Base-by-base conservation (phyloP, 1,140 invertebrate species). In the Branchinecta lindahli region DNA sequence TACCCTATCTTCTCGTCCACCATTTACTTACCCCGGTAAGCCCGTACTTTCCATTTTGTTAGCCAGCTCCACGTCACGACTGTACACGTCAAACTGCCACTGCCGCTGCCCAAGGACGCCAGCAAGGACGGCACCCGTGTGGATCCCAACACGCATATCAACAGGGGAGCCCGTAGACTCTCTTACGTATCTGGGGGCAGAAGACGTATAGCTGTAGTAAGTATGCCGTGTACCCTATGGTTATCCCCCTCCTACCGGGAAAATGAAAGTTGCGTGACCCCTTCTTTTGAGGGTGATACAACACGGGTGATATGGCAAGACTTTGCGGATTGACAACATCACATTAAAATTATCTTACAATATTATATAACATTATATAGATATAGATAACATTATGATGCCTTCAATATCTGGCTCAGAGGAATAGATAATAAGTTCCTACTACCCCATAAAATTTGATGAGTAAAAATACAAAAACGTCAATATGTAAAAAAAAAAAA, bases 31-130 rank as follows among this genome's bases (percentile, higher is more conserved):
- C 94, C 95, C 95, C 5, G 95, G 92, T 79, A 90, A 86, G 47
- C 96, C 96, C 71, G 90, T 92, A 78, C 92, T 94, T 81, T 99
- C 96, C 94, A 98, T 98, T 81, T 97, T 96, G 79, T 98, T 98
- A 9, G 96, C 96, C 65, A 98, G 81, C 75, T 94, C 94, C 7
- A 98, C 96, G 78, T 98, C 96, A 76, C 96, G 90, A 71, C 91
- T 93, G 79, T 97, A 98, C 45, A 99, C 92, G 76, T 99, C 96
- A 80, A 96, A 98, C 80, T 98, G 95, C 95, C 95, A 98, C 77
- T 98, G 96, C 45, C 91, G 81, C 75, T 97, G 91, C 0, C 96
- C 96, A 61, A 98, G 82, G 20, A 99, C 94, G 0, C 96, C 96
- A 47, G 94, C 95, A 45, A 98, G 79, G 33, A 98, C 91, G 5